A percentile compares a stretch with the other conserved stretches of the same genome.
These are phyloP conservation scores for Pomacea canaliculata DNA, from an alignment of 2,888 invertebrate species.

Conservation along the genomic window DNA sequence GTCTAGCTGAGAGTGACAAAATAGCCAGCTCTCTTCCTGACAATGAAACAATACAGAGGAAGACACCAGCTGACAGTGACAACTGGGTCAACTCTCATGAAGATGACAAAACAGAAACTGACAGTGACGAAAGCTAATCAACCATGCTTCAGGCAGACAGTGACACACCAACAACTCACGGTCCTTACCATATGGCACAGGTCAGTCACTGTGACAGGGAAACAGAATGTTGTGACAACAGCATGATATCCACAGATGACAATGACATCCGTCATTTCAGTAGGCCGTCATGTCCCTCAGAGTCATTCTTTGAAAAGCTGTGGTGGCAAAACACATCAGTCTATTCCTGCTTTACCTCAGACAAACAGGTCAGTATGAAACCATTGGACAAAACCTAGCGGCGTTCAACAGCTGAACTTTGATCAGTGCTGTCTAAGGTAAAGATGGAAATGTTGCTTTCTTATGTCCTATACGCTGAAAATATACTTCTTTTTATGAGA, in stretches of 20 bases:
- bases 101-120: slow-evolving; percentile 28
- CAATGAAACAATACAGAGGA: slow-evolving; percentile 30
- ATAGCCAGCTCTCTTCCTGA: slow-evolving; percentile 27
- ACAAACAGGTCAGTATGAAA: slow-evolving; percentile 8
- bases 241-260: too few species aligned
- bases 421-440: slow-evolving; percentile 18
- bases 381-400: slow-evolving; percentile 24
- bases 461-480: too few species aligned
- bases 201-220: too few species aligned
- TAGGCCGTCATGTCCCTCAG: too few species aligned
- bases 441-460: neutral
- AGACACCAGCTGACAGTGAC: slow-evolving; percentile 26
- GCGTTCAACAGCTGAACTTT: slow-evolving; percentile 15
- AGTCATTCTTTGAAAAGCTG: too few species aligned
- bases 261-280: too few species aligned
- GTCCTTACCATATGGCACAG: too few species aligned
- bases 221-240: too few species aligned
- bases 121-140: slow-evolving; percentile 23
- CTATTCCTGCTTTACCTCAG: slow-evolving; percentile 9
- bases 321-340: too few species aligned
- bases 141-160: slow-evolving; percentile 18
- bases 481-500: too few species aligned
- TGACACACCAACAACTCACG: slow-evolving; percentile 18
- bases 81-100: slow-evolving; percentile 1
- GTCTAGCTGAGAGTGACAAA: neutral